Conservation (phyloP, 2,113 vertebrate genomes). For the Euleptes europaea region DNA sequence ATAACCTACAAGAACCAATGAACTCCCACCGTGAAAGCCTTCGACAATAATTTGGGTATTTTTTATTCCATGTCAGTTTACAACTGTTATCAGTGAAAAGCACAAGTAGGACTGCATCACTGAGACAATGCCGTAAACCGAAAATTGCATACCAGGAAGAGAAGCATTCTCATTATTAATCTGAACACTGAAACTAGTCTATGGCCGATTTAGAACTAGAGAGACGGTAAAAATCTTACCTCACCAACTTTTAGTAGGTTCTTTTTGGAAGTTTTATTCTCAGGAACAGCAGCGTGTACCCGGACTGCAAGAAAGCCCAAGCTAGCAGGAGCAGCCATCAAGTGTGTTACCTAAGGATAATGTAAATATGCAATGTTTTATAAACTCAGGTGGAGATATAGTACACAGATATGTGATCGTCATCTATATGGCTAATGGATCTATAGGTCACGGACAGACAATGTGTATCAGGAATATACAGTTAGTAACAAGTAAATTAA, state of each 20-base stretch:
- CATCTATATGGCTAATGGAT: neutral
- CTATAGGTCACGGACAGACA: neutral
- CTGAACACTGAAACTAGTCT: conserved; percentile 48
- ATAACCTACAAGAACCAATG: too few relatives aligned
- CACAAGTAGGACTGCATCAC: conserved; percentile 4
- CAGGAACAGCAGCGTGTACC: conserved; percentile 79
- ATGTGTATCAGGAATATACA: neutral
- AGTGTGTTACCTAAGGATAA: conserved; percentile 77
- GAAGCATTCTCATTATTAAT: conserved; percentile 49
- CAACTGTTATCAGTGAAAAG: neutral
- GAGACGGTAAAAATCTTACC: conserved; percentile 69
- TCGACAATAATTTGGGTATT: neutral
- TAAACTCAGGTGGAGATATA: rapidly evolving
- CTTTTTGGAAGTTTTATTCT: conserved; percentile 74
- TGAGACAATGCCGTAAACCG: conserved; percentile 47
- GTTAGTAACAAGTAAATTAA: neutral
- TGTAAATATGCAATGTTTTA: neutral
- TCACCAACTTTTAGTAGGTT: conserved; percentile 80
- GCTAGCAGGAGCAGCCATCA: conserved; percentile 73
- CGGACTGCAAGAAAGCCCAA: conserved; percentile 75
- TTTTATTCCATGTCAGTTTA: neutral
- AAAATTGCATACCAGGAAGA: conserved; percentile 51
- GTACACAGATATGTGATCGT: neutral
- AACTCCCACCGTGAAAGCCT: too few relatives aligned
- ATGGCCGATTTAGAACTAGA: conserved; percentile 48